Evolutionary conservation across 2,797 vertebrate species (phyloP).

Genomic region (Cottoperca gobio): DNA sequence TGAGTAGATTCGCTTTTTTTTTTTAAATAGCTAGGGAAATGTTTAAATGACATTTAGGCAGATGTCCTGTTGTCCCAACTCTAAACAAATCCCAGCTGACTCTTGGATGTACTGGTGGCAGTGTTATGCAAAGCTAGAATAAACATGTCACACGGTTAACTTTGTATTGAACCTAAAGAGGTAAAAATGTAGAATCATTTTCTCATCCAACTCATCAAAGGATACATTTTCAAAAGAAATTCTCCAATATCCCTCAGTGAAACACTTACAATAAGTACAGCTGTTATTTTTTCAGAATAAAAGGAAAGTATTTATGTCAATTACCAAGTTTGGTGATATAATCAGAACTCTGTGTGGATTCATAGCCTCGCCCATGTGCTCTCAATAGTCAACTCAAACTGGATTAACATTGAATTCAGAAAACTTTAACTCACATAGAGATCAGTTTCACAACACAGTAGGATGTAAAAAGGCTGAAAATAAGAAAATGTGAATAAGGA

Average conservation of each 20-base stretch:
- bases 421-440: background rate
- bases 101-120: background rate
- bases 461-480: conserved; percentile 43
- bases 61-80: too few relatives aligned
- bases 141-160: background rate
- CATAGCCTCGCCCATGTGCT: background rate
- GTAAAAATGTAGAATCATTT: too few relatives aligned
- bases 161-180: background rate
- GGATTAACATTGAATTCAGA: background rate
- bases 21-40: too few relatives aligned
- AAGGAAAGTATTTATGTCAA: background rate
- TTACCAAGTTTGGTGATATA: background rate
- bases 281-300: accelerated
- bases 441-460: conserved; percentile 4
- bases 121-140: background rate
- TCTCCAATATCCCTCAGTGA: background rate
- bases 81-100: too few relatives aligned
- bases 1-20: too few relatives aligned
- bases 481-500: conserved; percentile 41
- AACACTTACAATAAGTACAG: background rate
- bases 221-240: background rate
- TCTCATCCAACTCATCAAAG: background rate
- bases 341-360: background rate
- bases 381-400: background rate
- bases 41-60: too few relatives aligned